phyloP scores from a whole-genome alignment of 2,888 invertebrate genomes.

The Megamerina dolium region DNA sequence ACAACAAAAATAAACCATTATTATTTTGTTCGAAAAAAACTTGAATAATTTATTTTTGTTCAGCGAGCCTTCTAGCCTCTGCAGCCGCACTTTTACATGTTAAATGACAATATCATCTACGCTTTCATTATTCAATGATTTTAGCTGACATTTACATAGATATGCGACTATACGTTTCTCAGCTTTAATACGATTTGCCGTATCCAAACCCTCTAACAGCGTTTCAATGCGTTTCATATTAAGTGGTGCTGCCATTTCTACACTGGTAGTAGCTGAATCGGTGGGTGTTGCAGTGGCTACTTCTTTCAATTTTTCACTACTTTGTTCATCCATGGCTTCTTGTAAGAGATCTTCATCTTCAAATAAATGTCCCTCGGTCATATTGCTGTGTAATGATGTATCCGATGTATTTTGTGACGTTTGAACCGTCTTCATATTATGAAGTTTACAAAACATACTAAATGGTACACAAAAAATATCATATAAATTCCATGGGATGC shows the following conservation, averaged over 20 bases:
- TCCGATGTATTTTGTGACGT: too few species aligned
- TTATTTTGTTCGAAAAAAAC: too few species aligned
- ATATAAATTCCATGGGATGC: neutral
- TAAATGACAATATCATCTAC: conserved; percentile 37
- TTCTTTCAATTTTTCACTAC: conserved; percentile 16
- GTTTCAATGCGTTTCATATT: conserved; percentile 34
- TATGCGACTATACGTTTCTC: conserved; percentile 39
- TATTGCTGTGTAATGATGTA: conserved; percentile 18
- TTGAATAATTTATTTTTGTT: too few species aligned
- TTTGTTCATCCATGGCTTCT: conserved; percentile 39
- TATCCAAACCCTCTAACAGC: conserved; percentile 35
- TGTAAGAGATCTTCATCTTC: conserved; percentile 36
- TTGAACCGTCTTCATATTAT: too few species aligned
- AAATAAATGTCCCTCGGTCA: conserved; percentile 25
- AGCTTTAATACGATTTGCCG: conserved; percentile 34
- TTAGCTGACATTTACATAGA: conserved; percentile 39
- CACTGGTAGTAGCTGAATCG: conserved; percentile 3
- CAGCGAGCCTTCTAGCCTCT: too few species aligned
- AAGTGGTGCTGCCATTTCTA: conserved; percentile 18
- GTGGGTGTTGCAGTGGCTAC: conserved; percentile 2
- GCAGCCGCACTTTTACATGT: too few species aligned
- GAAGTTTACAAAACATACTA: too few species aligned
- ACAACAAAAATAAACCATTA: too few species aligned
- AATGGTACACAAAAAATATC: neutral
- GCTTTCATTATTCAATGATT: conserved; percentile 31